Evolutionary conservation across 2,113 vertebrate species (phyloP), one percentile per base, ranked within the genome.

Genomic region (Lynx canadensis): DNA sequence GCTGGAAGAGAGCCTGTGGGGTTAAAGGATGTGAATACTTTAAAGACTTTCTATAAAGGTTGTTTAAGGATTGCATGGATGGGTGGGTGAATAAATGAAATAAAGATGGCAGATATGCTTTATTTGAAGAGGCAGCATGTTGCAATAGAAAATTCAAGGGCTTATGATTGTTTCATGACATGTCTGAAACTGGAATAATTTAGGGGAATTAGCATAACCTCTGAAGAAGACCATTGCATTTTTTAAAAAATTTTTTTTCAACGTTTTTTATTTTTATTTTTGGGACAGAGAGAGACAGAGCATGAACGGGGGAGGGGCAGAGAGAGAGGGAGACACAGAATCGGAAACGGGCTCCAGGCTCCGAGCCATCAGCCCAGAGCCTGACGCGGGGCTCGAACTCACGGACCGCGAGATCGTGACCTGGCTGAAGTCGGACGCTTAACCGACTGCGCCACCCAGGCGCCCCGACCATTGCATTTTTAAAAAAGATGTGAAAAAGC

Each of bases 171-270:
- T 60, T 95, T 97, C 83, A 33, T 79, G 87, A 89, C 23, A 4
- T 91, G 50, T n/a, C 89, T 81, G 52, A 52, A 95, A 79, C 38
- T 29, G 66, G 55, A 83, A 82, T 66, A 82, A 78, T 94, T 91
- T 41, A 82, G n/a, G 33, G 57, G 57, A 92, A 96, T 93, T 96
- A 97, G 63, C 69, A 90, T 90, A 94, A 76, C 33, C 52, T 93
- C 96, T 93, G 88, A 96, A 94, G 73, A 97, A 81, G 66, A 97
- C 79, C 80, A 88, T 52, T 84, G 52, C 38, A 50, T 80, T 94
- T 95, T 4, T 38, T 1, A 1, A 5, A 41, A 41, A 36, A 36
- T 41, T 41, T 41, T 41, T 41, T 41, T 41, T 41, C 41, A 41
- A 41, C 1, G 41, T 41, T 38, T 38, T 38, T 41, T 41, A 41